A percentile compares a stretch with the other conserved stretches of the same genome.
Conservation (phyloP, 2,888 invertebrate species). For the Drosophila parthenogenetica region DNA sequence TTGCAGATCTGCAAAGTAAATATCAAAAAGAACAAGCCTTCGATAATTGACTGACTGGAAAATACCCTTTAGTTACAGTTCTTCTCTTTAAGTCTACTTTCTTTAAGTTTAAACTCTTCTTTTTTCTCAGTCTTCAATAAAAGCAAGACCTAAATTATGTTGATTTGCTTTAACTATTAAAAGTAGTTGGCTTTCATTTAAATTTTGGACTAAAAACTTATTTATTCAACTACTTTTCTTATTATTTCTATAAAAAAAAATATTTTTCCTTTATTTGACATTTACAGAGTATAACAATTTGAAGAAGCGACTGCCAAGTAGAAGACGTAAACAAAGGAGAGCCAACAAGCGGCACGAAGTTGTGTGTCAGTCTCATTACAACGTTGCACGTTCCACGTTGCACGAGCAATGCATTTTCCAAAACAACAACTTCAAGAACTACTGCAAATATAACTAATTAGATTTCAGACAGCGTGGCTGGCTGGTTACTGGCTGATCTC, state of each 20-base stretch:
- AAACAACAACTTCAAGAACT: constrained; percentile 30
- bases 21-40: constrained; percentile 1
- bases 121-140: too few relatives aligned
- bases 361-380: constrained; percentile 67
- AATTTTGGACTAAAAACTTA: too few relatives aligned
- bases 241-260: too few relatives aligned
- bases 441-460: constrained; percentile 62
- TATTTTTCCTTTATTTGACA: too few relatives aligned
- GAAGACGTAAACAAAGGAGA: constrained; percentile 24
- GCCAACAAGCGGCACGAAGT: constrained; percentile 60
- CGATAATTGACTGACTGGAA: neutral
- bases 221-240: too few relatives aligned
- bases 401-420: constrained; percentile 53
- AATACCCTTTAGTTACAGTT: constrained; percentile 4
- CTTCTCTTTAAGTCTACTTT: too few relatives aligned
- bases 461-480: constrained; percentile 58
- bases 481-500: constrained; percentile 31
- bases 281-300: constrained; percentile 23
- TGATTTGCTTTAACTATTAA: too few relatives aligned
- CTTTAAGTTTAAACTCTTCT: too few relatives aligned
- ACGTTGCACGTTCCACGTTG: constrained; percentile 52
- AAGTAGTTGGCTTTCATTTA: too few relatives aligned
- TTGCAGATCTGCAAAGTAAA: constrained; percentile 35
- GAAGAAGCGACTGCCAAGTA: constrained; percentile 26
- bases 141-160: too few relatives aligned